Conservation (phyloP, 2,888 invertebrate genomes). For the Melieria picta region DNA sequence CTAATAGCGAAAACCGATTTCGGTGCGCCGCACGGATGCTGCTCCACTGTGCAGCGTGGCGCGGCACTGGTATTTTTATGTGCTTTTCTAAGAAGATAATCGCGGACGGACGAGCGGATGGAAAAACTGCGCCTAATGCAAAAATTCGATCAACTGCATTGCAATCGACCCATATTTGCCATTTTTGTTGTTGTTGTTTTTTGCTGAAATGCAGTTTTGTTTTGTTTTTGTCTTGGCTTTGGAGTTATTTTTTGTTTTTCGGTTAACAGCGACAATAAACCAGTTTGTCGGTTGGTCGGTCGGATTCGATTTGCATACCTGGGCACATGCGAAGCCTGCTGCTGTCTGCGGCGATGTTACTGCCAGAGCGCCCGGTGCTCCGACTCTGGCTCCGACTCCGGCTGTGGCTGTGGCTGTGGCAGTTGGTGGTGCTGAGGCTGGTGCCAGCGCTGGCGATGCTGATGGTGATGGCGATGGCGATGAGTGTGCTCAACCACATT, state of each 20-base stretch:
- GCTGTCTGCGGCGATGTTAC: constrained; percentile 15
- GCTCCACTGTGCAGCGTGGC: constrained; percentile 36
- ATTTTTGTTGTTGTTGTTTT: constrained; percentile 40
- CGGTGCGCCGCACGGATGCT: constrained; percentile 27
- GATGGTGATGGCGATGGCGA: constrained; percentile 35
- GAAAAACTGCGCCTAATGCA: constrained; percentile 43
- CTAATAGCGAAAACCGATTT: constrained; percentile 52
- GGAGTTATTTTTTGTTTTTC: constrained; percentile 27
- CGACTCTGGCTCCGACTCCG: constrained; percentile 4
- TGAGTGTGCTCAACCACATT: constrained; percentile 56
- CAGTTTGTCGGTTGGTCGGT: constrained; percentile 53
- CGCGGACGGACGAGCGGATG: constrained; percentile 35
- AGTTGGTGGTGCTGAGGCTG: not conserved
- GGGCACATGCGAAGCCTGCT: constrained; percentile 49
- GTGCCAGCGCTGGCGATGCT: constrained; percentile 13
- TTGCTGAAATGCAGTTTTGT: constrained; percentile 29
- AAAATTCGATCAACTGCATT: constrained; percentile 64
- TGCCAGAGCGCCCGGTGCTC: constrained; percentile 1
- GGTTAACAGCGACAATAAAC: constrained; percentile 48
- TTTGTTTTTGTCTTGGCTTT: constrained; percentile 21
- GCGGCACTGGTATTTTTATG: constrained; percentile 44
- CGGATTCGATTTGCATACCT: constrained; percentile 60
- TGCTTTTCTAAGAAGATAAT: constrained; percentile 52
- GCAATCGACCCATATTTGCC: constrained; percentile 62
- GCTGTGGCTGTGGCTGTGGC: constrained; percentile 7